These are phyloP conservation scores for Entosphenus tridentatus DNA, from an alignment of 2,113 vertebrate species.

Conservation along the genomic window DNA sequence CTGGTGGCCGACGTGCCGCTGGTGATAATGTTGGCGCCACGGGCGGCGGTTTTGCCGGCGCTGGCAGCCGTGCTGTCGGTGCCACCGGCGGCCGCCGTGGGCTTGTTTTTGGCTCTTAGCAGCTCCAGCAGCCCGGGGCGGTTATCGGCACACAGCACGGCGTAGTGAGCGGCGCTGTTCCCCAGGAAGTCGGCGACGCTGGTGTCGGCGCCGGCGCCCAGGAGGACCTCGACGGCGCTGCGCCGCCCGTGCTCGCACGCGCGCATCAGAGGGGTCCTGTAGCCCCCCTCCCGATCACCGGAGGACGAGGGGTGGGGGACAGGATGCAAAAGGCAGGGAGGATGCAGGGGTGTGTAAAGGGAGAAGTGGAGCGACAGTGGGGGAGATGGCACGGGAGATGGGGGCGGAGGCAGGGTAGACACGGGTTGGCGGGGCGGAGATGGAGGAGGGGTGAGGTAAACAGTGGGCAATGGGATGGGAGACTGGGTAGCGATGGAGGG, in stretches of 20 bases:
- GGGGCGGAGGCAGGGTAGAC: not conserved
- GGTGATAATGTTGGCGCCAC: too few species aligned
- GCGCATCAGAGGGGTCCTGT: constrained; percentile 69
- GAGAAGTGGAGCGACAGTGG: too few species aligned
- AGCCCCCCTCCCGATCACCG: not conserved
- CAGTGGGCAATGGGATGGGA: not conserved
- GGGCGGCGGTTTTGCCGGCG: too few species aligned
- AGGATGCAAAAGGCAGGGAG: too few species aligned
- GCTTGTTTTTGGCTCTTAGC: too few species aligned
- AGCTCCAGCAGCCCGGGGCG: too few species aligned
- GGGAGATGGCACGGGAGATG: too few species aligned
- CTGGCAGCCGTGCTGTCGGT: too few species aligned
- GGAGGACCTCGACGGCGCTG: constrained; percentile 64
- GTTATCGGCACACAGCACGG: constrained; percentile 28
- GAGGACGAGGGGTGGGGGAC: too few species aligned
- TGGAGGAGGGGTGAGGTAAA: not conserved
- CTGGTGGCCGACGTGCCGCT: too few species aligned
- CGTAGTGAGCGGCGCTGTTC: constrained; percentile 60
- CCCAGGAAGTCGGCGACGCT: constrained; percentile 38
- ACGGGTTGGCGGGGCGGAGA: not conserved
- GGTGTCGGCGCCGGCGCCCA: constrained; percentile 44
- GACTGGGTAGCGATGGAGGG: not conserved
- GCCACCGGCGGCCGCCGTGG: too few species aligned
- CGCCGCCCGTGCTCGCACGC: constrained; percentile 71
- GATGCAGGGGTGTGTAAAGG: too few species aligned